These are phyloP conservation scores for Perccottus glenii DNA, from an alignment of 2,113 vertebrate genomes.

Conservation along the genomic window DNA sequence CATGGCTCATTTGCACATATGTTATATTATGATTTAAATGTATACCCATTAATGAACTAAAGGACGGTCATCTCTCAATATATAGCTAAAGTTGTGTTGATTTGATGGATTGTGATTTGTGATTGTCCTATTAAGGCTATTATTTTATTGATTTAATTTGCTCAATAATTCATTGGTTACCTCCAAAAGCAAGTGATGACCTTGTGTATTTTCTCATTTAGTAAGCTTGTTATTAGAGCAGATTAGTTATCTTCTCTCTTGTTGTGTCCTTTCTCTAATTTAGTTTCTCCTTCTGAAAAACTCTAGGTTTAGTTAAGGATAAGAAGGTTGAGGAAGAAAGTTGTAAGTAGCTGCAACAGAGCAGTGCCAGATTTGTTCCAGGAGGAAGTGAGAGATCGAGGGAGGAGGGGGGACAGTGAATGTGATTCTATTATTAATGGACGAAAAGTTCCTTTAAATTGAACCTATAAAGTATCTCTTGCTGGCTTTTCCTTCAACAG, in stretches of 20 bases:
- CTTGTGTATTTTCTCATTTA: too few species aligned
- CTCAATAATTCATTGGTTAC: too few species aligned
- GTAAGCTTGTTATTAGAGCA: too few species aligned
- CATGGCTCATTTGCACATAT: too few species aligned
- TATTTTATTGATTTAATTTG: too few species aligned
- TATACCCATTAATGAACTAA: too few species aligned
- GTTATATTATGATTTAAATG: too few species aligned
- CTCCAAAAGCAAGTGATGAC: too few species aligned
- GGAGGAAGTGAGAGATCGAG: slow-evolving; percentile 16
- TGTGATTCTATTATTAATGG: slow-evolving; percentile 73
- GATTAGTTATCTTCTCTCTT: slow-evolving; percentile 28
- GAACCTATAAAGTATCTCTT: slow-evolving; percentile 59
- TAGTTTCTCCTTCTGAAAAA: slow-evolving; percentile 13
- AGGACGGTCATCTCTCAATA: too few species aligned
- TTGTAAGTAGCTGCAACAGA: slow-evolving; percentile 36
- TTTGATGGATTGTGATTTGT: too few species aligned
- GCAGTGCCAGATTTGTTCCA: slow-evolving; percentile 30
- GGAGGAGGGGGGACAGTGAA: slow-evolving; percentile 8
- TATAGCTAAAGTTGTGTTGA: too few species aligned
- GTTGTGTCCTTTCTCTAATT: slow-evolving; percentile 31
- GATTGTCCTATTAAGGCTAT: too few species aligned
- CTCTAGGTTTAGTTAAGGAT: slow-evolving; percentile 47
- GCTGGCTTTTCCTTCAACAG: slow-evolving; percentile 23
- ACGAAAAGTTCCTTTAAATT: slow-evolving; percentile 61
- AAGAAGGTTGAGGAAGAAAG: slow-evolving; percentile 24